Percentiles rank a stretch among this genome's conserved stretches.
Conservation (phyloP, 1,140 invertebrate genomes). For the Microvelia longipes region DNA sequence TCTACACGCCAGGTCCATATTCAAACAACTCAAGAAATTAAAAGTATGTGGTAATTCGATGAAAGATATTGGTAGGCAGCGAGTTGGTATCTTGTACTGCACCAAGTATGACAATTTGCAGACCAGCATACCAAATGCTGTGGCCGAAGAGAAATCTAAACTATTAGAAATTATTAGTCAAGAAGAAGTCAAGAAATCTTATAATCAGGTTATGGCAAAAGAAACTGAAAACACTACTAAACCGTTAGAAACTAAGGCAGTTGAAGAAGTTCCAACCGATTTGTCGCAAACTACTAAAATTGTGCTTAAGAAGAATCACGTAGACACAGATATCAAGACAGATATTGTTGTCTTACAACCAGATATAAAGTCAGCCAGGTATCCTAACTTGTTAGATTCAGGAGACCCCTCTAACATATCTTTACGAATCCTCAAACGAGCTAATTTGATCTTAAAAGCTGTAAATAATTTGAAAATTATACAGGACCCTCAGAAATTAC, state of each 20-base stretch:
- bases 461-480: conserved; percentile 41
- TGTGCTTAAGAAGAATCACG: background rate
- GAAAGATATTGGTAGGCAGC: conserved; percentile 38
- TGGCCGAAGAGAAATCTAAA: conserved; percentile 13
- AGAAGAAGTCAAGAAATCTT: background rate
- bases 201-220: background rate
- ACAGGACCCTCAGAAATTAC: conserved; percentile 36
- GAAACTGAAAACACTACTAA: background rate
- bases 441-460: conserved; percentile 41
- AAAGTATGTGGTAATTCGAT: conserved; percentile 34
- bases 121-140: conserved; percentile 5
- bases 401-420: background rate
- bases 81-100: conserved; percentile 27
- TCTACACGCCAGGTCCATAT: conserved; percentile 34
- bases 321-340: background rate
- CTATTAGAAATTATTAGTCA: conserved; percentile 10
- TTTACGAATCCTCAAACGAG: conserved; percentile 32
- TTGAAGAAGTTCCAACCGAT: background rate
- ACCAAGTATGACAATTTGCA: conserved; percentile 7
- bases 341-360: background rate
- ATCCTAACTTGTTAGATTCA: background rate
- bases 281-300: background rate
- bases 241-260: background rate
- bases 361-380: background rate
- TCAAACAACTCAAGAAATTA: conserved; percentile 33